A percentile compares a stretch with the other conserved stretches of the same genome.
These are phyloP conservation scores for Leptoteleia sp. DNA, from an alignment of 1,140 invertebrate genomes.

Conservation along the genomic window DNA sequence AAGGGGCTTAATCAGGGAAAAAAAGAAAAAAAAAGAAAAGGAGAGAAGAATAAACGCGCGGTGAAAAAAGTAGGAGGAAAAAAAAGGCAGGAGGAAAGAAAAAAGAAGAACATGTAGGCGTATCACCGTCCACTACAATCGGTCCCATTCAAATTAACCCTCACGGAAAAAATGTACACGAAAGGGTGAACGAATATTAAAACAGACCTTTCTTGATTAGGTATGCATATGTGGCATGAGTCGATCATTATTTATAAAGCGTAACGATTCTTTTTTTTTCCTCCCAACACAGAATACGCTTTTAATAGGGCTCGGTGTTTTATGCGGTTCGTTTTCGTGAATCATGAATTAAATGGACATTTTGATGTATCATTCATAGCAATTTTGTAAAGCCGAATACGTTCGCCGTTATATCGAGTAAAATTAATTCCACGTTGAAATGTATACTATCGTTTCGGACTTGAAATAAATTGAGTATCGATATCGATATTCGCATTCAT, in stretches of 20 bases:
- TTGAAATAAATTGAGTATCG: too few species aligned
- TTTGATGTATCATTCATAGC: slow-evolving; percentile 10
- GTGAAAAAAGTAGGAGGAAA: slow-evolving; percentile 9
- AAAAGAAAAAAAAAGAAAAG: slow-evolving; percentile 7
- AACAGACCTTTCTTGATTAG: slow-evolving; percentile 71
- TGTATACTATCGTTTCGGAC: too few species aligned
- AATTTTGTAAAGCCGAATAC: background rate
- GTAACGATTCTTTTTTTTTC: slow-evolving; percentile 72
- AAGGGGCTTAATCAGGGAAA: slow-evolving; percentile 62
- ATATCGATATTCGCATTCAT: too few species aligned
- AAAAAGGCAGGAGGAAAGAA: slow-evolving; percentile 13
- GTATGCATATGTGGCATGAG: slow-evolving; percentile 77
- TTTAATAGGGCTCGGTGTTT: slow-evolving; percentile 26
- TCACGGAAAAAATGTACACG: slow-evolving; percentile 72
- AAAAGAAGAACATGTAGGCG: slow-evolving; percentile 72
- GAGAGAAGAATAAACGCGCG: background rate
- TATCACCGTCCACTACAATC: slow-evolving; percentile 68
- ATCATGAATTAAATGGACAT: slow-evolving; percentile 25
- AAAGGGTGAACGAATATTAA: slow-evolving; percentile 73
- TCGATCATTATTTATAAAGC: slow-evolving; percentile 75
- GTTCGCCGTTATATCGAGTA: too few species aligned
- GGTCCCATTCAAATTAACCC: slow-evolving; percentile 80
- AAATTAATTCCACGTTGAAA: too few species aligned
- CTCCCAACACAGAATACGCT: slow-evolving; percentile 7
- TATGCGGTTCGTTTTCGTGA: slow-evolving; percentile 34